phyloP scores from a whole-genome alignment of 2,888 invertebrate species.

The Polyploca ridens region DNA sequence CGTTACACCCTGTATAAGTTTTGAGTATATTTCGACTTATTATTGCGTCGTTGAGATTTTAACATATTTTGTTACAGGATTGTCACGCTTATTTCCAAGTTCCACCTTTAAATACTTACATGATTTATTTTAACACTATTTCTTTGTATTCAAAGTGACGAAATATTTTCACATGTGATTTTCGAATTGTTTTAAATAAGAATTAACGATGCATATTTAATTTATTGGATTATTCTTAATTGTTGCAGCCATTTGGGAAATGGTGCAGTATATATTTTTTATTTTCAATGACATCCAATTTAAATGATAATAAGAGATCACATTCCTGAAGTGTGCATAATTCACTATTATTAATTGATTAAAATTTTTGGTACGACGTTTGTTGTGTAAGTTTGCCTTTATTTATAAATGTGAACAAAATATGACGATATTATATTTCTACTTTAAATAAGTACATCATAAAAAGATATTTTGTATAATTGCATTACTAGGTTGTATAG shows the following conservation, averaged over 20 bases:
- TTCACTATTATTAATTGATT: conserved; percentile 27
- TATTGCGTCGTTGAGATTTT: too few species aligned
- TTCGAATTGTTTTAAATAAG: too few species aligned
- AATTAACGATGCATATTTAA: too few species aligned
- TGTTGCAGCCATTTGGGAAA: background rate
- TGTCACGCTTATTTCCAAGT: too few species aligned
- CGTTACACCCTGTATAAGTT: too few species aligned
- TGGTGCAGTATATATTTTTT: background rate
- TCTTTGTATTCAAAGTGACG: too few species aligned
- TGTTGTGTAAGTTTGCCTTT: conserved; percentile 26
- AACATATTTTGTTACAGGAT: too few species aligned
- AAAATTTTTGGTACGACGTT: conserved; percentile 38
- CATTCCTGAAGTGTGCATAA: conserved; percentile 57
- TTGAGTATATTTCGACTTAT: too few species aligned
- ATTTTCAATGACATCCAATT: background rate
- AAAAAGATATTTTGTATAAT: conserved; percentile 81
- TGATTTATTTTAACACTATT: too few species aligned
- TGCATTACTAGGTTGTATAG: conserved; percentile 79
- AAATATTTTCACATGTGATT: too few species aligned
- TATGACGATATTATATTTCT: conserved; percentile 72
- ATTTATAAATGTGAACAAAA: conserved; percentile 71
- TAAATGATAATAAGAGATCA: conserved; percentile 22
- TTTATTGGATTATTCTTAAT: too few species aligned
- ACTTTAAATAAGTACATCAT: conserved; percentile 73
- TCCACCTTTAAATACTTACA: too few species aligned